phyloP scores from a whole-genome alignment of 1,140 invertebrate species.

The Ooceraea biroi region DNA sequence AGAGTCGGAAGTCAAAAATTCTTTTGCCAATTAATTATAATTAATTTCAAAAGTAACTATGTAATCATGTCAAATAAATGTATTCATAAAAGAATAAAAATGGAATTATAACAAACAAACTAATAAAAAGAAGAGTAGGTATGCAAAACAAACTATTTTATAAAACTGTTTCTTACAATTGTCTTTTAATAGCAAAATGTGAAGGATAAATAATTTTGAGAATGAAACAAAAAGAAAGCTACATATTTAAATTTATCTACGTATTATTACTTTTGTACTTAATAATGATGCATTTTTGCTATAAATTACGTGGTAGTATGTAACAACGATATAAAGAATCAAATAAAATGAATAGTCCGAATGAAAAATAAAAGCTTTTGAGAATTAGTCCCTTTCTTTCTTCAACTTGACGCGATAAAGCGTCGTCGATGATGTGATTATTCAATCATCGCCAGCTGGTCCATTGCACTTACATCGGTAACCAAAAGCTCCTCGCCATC shows the following conservation, averaged over 20 bases:
- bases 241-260: too few species aligned
- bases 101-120: neutral
- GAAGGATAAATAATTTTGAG: neutral
- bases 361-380: too few species aligned
- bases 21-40: too few species aligned
- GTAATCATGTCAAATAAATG: neutral
- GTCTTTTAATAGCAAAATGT: neutral
- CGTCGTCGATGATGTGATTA: conserved; percentile 23
- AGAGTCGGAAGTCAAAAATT: neutral
- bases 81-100: neutral
- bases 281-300: too few species aligned
- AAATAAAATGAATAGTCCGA: neutral
- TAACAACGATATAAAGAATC: conserved; percentile 34
- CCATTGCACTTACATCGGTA: conserved; percentile 95
- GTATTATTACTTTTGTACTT: too few species aligned
- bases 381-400: neutral
- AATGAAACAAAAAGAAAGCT: neutral
- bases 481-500: conserved; percentile 97
- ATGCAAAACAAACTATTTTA: neutral
- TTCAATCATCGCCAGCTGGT: conserved; percentile 60
- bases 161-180: neutral
- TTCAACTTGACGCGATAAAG: neutral
- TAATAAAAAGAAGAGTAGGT: neutral
- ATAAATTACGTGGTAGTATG: too few species aligned
- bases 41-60: too few species aligned